phyloP scores from a whole-genome alignment of 2,888 invertebrate species.

The Gisinianus flammeolus region DNA sequence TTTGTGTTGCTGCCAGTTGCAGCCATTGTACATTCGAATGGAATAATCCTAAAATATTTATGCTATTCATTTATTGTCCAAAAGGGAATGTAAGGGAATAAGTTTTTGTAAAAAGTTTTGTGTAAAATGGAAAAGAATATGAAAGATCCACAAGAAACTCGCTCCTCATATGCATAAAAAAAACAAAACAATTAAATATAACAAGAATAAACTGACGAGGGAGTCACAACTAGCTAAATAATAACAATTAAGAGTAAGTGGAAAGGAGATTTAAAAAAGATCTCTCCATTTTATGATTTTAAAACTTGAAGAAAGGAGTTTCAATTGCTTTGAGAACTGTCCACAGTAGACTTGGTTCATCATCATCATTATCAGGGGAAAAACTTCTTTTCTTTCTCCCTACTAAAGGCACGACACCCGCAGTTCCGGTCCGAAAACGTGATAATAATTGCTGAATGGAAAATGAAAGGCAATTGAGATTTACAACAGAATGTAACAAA shows the following conservation, averaged over 20 bases:
- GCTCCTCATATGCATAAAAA: no score
- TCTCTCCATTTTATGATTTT: no score
- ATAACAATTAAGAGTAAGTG: not conserved
- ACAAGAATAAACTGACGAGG: no score
- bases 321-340: not conserved
- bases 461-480: not conserved
- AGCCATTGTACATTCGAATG: not conserved
- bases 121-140: not conserved
- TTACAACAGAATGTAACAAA: no score
- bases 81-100: no score
- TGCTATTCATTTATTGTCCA: not conserved
- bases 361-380: slow-evolving; percentile 18
- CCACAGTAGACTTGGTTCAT: not conserved
- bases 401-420: slow-evolving; percentile 15
- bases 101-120: not conserved
- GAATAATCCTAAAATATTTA: not conserved
- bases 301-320: not conserved
- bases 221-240: not conserved
- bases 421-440: slow-evolving; percentile 29
- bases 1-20: not conserved
- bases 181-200: not conserved
- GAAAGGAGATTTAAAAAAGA: not conserved
- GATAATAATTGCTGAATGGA: slow-evolving; percentile 30
- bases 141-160: not conserved
- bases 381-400: slow-evolving; percentile 16